Evolutionary conservation across 2,113 vertebrate genomes (phyloP).

Genomic region (Thinocorus orbignyianus): DNA sequence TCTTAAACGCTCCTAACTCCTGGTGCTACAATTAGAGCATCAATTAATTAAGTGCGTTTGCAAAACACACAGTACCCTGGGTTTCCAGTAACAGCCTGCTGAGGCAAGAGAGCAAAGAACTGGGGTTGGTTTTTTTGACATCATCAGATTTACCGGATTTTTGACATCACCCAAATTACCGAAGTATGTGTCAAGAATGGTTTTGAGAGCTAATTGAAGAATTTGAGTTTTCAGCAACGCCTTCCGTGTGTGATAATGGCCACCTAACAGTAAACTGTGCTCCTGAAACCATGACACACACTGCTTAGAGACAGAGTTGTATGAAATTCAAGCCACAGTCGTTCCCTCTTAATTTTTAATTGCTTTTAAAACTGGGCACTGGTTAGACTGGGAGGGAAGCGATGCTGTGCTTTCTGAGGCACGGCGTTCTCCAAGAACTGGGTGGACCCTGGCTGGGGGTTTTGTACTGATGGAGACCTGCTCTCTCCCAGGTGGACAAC

Average conservation of each 20-base stretch:
- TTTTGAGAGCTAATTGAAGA: constrained; percentile 18
- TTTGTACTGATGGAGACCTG: background rate
- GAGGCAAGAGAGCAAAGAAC: background rate
- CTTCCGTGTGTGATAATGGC: background rate
- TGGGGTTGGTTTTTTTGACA: background rate
- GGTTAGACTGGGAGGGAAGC: background rate
- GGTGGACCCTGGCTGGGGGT: background rate
- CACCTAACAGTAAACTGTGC: background rate
- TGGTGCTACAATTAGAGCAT: background rate
- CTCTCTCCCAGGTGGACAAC: constrained; percentile 89
- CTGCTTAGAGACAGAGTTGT: background rate
- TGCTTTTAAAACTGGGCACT: background rate
- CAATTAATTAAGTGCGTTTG: background rate
- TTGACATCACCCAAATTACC: background rate
- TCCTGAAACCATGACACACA: background rate
- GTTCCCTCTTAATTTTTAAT: fast-evolving
- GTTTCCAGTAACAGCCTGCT: background rate
- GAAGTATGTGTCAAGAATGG: background rate
- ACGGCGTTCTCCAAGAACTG: background rate
- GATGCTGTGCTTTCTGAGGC: background rate
- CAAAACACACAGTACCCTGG: background rate
- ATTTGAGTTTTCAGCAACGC: background rate
- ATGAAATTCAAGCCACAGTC: background rate
- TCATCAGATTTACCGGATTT: background rate
- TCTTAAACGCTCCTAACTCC: background rate